phyloP scores from a whole-genome alignment of 1,140 invertebrate genomes.

The Drusus annulatus region DNA sequence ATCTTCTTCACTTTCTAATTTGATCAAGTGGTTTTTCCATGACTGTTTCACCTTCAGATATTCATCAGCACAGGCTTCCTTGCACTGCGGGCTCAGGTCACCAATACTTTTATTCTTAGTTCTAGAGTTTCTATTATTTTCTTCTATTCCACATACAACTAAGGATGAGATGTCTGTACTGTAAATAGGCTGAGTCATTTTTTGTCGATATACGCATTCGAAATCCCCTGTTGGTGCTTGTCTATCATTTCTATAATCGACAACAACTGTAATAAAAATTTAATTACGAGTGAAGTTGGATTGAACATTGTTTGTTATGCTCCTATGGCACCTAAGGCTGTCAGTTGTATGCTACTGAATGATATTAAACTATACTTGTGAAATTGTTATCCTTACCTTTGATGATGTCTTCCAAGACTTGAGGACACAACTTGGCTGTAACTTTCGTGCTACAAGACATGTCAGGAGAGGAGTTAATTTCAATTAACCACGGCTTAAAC shows the following conservation, averaged over 20 bases:
- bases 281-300: too few species aligned
- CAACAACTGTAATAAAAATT: conserved; percentile 69
- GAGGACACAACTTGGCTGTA: conserved; percentile 85
- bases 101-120: neutral
- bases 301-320: too few species aligned
- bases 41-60: conserved; percentile 2
- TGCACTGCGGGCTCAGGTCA: neutral
- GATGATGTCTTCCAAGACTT: conserved; percentile 87
- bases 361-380: too few species aligned
- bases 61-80: conserved; percentile 13
- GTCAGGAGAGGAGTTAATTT: conserved; percentile 93
- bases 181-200: conserved; percentile 62
- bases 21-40: conserved; percentile 30
- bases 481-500: conserved; percentile 91
- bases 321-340: too few species aligned
- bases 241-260: conserved; percentile 71
- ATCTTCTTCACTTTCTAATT: conserved; percentile 16
- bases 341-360: too few species aligned
- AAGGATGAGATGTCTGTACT: conserved; percentile 45
- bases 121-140: neutral
- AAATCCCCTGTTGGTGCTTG: conserved; percentile 72
- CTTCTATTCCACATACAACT: conserved; percentile 14
- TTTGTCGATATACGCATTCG: conserved; percentile 69
- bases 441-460: conserved; percentile 87
- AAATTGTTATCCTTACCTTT: conserved; percentile 77